Percentiles rank a stretch among this genome's conserved stretches.
Conservation (phyloP, 2,113 vertebrate species). For the Phaethon lepturus region DNA sequence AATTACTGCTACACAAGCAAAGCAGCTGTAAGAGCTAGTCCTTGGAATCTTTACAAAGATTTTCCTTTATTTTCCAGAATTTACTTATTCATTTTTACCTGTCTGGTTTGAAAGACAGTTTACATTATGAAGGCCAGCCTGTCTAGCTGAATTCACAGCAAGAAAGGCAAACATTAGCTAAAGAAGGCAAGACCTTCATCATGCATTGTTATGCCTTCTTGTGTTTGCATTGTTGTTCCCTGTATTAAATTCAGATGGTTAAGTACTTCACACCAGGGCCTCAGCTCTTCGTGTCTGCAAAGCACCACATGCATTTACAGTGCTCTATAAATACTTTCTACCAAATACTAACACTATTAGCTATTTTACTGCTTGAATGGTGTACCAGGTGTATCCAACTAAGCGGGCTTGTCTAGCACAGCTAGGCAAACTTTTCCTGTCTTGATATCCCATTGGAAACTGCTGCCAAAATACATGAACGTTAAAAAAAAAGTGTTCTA, state of each 20-base stretch:
- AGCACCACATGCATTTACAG: not conserved
- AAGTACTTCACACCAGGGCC: not conserved
- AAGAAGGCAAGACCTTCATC: not conserved
- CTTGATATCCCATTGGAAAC: not conserved
- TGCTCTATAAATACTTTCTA: not conserved
- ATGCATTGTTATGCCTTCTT: accelerated
- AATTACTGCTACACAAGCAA: not conserved
- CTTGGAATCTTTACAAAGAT: not conserved
- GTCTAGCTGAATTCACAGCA: not conserved
- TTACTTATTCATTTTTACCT: not conserved
- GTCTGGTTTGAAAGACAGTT: not conserved
- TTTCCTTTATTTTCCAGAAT: not conserved
- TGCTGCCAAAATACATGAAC: not conserved
- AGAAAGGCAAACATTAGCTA: conserved; percentile 5
- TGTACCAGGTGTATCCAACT: not conserved
- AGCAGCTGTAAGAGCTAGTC: not conserved
- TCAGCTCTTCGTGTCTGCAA: not conserved
- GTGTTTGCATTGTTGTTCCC: conserved; percentile 17
- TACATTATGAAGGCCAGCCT: not conserved
- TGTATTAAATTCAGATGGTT: not conserved
- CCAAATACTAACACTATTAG: not conserved
- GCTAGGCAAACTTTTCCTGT: not conserved
- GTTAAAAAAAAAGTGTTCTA: too few species aligned
- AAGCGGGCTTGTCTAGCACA: not conserved
- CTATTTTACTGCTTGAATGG: not conserved